These are phyloP conservation scores for Hypsibius dujardini DNA, from an alignment of 1,140 invertebrate genomes.

Conservation along the genomic window DNA sequence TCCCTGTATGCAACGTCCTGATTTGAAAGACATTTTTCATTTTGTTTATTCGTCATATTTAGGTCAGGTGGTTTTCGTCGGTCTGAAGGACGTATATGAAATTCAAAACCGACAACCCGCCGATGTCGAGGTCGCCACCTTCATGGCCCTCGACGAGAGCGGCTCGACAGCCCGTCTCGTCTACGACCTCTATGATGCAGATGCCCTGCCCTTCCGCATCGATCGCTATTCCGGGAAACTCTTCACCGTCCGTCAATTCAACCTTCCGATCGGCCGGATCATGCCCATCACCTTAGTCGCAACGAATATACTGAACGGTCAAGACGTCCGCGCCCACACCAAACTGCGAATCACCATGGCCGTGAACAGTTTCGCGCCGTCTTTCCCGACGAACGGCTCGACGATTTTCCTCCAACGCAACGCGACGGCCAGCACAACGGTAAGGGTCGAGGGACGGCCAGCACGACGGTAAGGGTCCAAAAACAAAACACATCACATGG, in stretches of 20 bases:
- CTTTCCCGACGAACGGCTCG: conserved; percentile 1
- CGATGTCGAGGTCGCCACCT: not conserved
- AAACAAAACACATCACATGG: no score
- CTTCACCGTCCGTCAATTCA: not conserved
- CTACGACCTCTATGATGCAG: conserved; percentile 8
- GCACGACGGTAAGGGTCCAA: no score
- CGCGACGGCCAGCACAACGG: not conserved
- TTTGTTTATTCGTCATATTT: not conserved
- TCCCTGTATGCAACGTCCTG: no score
- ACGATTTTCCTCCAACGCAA: not conserved
- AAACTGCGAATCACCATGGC: not conserved
- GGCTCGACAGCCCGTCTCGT: not conserved
- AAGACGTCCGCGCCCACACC: not conserved
- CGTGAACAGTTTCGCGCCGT: not conserved
- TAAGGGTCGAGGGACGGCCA: no score
- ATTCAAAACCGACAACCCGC: not conserved
- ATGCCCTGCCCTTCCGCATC: conserved; percentile 2
- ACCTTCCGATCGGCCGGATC: not conserved
- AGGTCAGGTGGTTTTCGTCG: conserved; percentile 5
- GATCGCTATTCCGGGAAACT: conserved; percentile 7
- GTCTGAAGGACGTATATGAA: not conserved
- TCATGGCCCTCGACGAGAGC: not conserved
- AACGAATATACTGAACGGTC: not conserved
- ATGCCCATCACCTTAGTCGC: not conserved
- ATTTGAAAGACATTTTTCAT: no score